These are phyloP conservation scores for Lepetodrilus schrolli DNA, from an alignment of 2,888 invertebrate species.

Conservation along the genomic window DNA sequence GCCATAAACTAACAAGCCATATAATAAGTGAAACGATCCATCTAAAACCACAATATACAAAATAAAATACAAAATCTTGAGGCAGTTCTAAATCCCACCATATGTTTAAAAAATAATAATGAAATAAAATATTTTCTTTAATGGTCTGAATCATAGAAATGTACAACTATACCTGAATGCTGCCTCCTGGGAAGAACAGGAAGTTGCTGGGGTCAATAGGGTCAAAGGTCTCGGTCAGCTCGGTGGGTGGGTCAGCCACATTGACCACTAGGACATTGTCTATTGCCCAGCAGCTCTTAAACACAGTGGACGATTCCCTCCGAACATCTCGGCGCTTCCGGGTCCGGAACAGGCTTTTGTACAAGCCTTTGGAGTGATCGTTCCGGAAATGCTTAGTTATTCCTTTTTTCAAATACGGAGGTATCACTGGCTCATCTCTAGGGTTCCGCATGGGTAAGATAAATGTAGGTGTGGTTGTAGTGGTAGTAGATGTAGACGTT, in stretches of 20 bases:
- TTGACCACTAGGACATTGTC: conserved; percentile 75
- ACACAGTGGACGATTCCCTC: neutral
- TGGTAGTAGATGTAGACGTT: neutral
- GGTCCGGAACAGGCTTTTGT: neutral
- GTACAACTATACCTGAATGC: conserved; percentile 74
- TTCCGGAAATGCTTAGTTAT: neutral
- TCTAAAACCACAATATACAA: too few relatives aligned
- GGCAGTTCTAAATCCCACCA: too few relatives aligned
- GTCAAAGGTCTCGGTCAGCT: conserved; percentile 74
- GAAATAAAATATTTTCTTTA: too few relatives aligned
- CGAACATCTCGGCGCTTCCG: neutral
- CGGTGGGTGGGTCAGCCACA: conserved; percentile 63
- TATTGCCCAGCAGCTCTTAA: conserved; percentile 74
- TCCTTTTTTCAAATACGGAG: neutral
- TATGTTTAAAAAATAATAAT: too few relatives aligned
- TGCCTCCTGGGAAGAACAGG: conserved; percentile 75
- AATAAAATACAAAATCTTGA: too few relatives aligned
- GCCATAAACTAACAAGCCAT: too few relatives aligned
- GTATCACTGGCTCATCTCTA: neutral
- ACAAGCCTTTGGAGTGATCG: neutral
- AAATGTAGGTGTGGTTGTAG: conserved; percentile 3
- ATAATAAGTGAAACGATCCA: too few relatives aligned
- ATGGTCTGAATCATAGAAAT: too few relatives aligned
- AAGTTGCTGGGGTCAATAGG: conserved; percentile 74
- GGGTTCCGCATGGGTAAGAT: neutral